These are phyloP conservation scores for Channa striata DNA, from an alignment of 2,797 vertebrate genomes.

Conservation along the genomic window DNA sequence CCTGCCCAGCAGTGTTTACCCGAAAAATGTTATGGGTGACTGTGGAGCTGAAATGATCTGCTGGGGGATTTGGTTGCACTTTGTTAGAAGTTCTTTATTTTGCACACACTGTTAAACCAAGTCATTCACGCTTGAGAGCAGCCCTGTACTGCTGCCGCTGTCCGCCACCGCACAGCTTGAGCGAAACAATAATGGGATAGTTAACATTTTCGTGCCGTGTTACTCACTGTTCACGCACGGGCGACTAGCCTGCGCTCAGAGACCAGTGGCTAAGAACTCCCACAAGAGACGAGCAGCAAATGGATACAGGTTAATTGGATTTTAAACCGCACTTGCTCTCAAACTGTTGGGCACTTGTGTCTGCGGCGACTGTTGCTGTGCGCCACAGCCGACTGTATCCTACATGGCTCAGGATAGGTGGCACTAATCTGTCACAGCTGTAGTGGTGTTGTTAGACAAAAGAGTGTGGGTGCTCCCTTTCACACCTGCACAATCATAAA, in stretches of 20 bases:
- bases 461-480: background rate
- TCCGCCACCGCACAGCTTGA: background rate
- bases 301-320: background rate
- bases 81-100: background rate
- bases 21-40: conserved; percentile 40
- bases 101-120: conserved; percentile 11
- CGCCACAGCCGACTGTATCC: background rate
- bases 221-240: background rate
- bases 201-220: conserved; percentile 1
- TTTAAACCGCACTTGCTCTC: background rate
- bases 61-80: background rate
- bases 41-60: conserved; percentile 12
- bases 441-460: background rate
- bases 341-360: background rate
- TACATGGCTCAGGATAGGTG: too few species aligned
- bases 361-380: background rate
- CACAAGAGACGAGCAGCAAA: background rate
- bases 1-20: conserved; percentile 47
- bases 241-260: background rate
- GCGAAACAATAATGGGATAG: background rate
- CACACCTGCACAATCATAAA: background rate
- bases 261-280: background rate
- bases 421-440: too few species aligned
- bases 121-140: conserved; percentile 3
- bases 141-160: background rate